Conservation (phyloP, 2,113 vertebrate species). For the Hemichromis elongatus region DNA sequence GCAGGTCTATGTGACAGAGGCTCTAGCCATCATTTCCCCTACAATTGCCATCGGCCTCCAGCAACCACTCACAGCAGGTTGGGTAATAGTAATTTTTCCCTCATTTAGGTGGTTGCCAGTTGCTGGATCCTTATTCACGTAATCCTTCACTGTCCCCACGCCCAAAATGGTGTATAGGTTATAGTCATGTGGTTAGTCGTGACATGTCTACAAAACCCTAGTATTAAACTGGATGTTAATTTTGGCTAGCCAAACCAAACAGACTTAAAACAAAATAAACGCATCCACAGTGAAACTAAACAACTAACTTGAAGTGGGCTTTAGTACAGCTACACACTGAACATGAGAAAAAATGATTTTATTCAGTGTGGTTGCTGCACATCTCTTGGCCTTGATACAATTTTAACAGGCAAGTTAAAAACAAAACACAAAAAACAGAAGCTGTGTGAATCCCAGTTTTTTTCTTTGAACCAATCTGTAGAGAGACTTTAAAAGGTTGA, state of each 20-base stretch:
- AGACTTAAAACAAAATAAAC: neutral
- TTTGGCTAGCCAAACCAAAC: neutral
- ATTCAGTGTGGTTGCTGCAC: neutral
- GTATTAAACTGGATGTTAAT: neutral
- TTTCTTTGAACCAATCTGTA: neutral
- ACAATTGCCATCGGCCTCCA: neutral
- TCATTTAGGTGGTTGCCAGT: neutral
- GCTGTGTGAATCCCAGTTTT: neutral
- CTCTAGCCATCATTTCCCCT: neutral
- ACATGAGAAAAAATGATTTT: neutral
- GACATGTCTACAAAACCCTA: neutral
- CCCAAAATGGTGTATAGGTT: neutral
- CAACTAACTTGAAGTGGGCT: neutral
- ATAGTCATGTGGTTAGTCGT: neutral
- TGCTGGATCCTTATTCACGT: neutral
- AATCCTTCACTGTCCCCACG: neutral
- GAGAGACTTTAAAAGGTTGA: neutral
- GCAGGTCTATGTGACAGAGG: neutral
- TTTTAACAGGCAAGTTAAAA: neutral
- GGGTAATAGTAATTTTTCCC: neutral
- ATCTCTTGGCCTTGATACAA: neutral
- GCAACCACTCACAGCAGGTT: neutral
- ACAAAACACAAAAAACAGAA: neutral
- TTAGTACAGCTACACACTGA: neutral
- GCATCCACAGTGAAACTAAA: neutral